Conservation (phyloP, 2,797 vertebrate genomes). For the Danio jaintianensis region DNA sequence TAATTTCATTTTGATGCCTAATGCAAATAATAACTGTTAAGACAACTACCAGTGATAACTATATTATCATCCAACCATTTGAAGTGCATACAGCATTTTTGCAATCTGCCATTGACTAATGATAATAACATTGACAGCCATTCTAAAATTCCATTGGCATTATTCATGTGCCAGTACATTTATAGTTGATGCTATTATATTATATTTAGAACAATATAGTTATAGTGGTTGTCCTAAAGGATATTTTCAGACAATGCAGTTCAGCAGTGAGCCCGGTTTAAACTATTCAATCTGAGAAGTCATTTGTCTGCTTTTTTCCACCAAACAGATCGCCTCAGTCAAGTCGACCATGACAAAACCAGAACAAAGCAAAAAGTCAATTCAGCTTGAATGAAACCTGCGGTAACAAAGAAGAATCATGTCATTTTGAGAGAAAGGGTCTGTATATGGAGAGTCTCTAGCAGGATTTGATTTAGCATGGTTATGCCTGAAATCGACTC, state of each 20-base stretch:
- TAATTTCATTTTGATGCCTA: too few relatives aligned
- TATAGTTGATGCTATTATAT: too few relatives aligned
- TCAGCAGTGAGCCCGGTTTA: conserved; percentile 51
- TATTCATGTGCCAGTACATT: too few relatives aligned
- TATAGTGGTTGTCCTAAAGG: not conserved
- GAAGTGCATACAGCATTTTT: too few relatives aligned
- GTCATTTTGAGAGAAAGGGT: conserved; percentile 57
- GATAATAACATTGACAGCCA: too few relatives aligned
- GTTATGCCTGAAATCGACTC: conserved; percentile 68
- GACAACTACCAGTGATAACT: too few relatives aligned
- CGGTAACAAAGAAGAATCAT: conserved; percentile 51
- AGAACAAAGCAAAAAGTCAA: conserved; percentile 71
- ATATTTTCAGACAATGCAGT: conserved; percentile 46
- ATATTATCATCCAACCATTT: too few relatives aligned
- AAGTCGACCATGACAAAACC: conserved; percentile 50
- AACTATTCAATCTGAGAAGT: conserved; percentile 41
- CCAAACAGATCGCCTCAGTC: conserved; percentile 57
- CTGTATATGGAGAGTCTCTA: conserved; percentile 55
- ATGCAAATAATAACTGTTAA: too few relatives aligned
- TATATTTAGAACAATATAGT: too few relatives aligned
- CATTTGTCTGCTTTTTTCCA: conserved; percentile 55
- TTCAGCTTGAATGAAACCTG: conserved; percentile 51
- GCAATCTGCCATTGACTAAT: too few relatives aligned
- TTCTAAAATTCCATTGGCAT: too few relatives aligned
- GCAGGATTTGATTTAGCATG: conserved; percentile 64